Percentiles rank a stretch among this genome's conserved stretches.
phyloP scores from a whole-genome alignment of 2,888 invertebrate species.

The Leucozona laternaria region DNA sequence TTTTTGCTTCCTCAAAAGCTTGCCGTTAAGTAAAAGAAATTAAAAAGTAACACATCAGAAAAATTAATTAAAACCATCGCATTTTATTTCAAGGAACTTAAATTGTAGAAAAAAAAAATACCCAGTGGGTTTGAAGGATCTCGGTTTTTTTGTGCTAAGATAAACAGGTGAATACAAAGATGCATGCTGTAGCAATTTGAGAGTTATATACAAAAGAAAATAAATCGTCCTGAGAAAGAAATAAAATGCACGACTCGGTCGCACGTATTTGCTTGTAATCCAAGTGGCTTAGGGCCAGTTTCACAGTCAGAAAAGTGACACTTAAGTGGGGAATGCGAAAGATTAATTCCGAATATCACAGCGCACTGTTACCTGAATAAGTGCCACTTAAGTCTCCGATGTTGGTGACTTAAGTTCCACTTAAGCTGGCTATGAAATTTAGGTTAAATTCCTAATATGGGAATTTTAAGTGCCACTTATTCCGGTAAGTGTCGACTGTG shows the following conservation, averaged over 20 bases:
- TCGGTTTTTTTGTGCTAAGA: conserved; percentile 4
- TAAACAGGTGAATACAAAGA: conserved; percentile 59
- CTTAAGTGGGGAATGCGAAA: no score
- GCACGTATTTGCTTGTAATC: no score
- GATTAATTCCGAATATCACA: no score
- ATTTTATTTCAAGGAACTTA: conserved; percentile 35
- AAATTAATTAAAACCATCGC: conserved; percentile 65
- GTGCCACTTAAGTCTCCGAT: no score
- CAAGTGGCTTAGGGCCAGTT: no score
- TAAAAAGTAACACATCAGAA: conserved; percentile 54
- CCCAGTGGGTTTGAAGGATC: background rate
- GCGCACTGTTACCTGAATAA: no score
- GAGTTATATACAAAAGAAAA: conserved; percentile 61
- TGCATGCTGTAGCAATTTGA: conserved; percentile 55
- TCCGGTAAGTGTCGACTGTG: no score
- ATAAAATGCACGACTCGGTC: background rate
- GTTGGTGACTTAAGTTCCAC: no score
- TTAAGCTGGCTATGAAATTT: no score
- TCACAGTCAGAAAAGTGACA: no score
- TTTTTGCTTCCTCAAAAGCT: background rate
- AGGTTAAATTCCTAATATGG: no score
- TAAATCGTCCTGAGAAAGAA: conserved; percentile 52
- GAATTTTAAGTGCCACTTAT: no score
- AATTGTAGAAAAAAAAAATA: background rate
- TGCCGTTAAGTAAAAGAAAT: conserved; percentile 18